These are phyloP conservation scores for Fringilla coelebs DNA, from an alignment of 2,797 vertebrate species.

Conservation along the genomic window DNA sequence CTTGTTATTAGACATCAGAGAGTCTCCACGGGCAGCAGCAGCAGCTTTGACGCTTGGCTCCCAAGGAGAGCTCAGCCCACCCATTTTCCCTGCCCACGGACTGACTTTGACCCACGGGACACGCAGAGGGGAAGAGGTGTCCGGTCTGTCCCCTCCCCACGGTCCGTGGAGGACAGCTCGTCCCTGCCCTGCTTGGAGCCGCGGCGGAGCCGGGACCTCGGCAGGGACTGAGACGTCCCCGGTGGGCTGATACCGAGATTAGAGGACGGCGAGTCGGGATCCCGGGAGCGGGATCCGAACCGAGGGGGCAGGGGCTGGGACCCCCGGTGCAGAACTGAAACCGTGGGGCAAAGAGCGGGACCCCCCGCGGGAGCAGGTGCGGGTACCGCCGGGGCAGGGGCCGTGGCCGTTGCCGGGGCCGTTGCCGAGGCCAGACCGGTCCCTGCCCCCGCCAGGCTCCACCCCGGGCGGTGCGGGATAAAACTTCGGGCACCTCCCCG, in stretches of 20 bases:
- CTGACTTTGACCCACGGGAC: not conserved
- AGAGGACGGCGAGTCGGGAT: not conserved
- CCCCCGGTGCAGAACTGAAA: not conserved
- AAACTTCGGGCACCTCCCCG: constrained; percentile 67
- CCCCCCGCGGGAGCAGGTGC: not conserved
- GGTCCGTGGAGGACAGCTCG: not conserved
- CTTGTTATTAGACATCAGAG: not conserved
- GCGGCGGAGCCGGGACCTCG: not conserved
- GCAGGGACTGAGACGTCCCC: too few species aligned
- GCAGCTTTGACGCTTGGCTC: not conserved
- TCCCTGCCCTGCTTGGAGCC: not conserved
- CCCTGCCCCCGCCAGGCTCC: constrained; percentile 45
- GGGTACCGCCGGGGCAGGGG: not conserved
- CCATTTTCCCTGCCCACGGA: not conserved
- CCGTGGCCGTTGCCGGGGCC: not conserved
- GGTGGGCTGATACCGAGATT: not conserved
- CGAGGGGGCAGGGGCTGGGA: not conserved
- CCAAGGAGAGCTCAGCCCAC: not conserved
- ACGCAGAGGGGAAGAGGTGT: not conserved
- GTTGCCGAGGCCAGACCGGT: constrained; percentile 8
- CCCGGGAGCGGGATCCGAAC: not conserved
- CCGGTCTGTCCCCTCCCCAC: not conserved
- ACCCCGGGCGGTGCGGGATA: constrained; percentile 66
- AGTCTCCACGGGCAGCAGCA: not conserved
- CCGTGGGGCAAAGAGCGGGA: not conserved